Evolutionary conservation across 1,140 invertebrate species (phyloP), one percentile per base, ranked within the genome.

Genomic region (Metopolophium dirhodum): DNA sequence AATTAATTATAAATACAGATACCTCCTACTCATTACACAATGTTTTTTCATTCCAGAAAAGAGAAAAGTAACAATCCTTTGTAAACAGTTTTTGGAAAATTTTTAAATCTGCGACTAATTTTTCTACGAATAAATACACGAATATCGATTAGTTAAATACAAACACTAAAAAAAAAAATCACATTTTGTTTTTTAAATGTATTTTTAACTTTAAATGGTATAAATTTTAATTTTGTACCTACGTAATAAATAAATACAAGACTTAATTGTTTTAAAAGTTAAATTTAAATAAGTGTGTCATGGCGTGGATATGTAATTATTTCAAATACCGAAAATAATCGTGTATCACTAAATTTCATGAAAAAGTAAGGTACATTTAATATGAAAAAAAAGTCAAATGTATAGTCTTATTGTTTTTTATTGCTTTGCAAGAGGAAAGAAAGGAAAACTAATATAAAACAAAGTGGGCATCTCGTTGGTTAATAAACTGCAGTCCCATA

Each of bases 401-500:
- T 87, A n/a, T 87, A 30, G 8, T 87, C 45, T 87, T 87, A 47
- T 87, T 86, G 45, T 47, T 88, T 30, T n/a, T 51, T 77, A 77
- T 77, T n/a, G n/a, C 61, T 77, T 77, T 77, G 61, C n/a, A n/a
- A 77, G 4, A 77, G 61, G 6, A 51, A 23, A 88, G 9, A 35
- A 88, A 88, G 47, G 41, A 45, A 61, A 61, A 89, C 49, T 37
- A 89, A 89, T 54, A 49, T 35, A 90, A 41, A 90, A 54, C 51
- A 57, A 37, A 35, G 51, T 26, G 51, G 20, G 51, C 35, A 57
- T 14, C n/a, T 51, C 22, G 49, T 41, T 57, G 88, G 49, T 90
- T 41, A 90, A 90, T 90, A 90, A 57, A 57, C 88, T 41, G 14
- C 30, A 77, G 88, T 90, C 51, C 35, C 49, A 30, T 41, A 49